These are phyloP conservation scores for Cichladusa arquata DNA, from an alignment of 2,113 vertebrate genomes.

Conservation along the genomic window DNA sequence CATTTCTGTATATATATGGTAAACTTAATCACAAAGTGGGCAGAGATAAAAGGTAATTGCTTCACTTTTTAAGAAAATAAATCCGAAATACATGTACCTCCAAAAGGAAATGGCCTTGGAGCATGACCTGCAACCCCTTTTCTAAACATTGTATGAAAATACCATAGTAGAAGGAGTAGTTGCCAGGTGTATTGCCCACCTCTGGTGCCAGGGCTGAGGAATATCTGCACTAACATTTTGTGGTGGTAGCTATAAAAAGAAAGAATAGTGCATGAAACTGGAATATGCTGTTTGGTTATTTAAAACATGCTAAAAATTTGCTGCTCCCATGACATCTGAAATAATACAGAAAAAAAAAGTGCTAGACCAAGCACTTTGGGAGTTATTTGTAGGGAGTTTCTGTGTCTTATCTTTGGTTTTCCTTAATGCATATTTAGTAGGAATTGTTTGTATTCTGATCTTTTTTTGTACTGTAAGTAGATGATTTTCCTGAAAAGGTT, in stretches of 20 bases:
- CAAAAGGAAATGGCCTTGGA: neutral
- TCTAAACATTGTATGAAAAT: neutral
- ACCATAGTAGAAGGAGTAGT: neutral
- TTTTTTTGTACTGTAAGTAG: neutral
- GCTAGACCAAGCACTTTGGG: neutral
- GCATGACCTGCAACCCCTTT: neutral
- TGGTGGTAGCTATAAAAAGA: neutral
- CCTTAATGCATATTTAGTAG: neutral
- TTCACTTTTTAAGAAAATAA: neutral
- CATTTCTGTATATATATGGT: neutral
- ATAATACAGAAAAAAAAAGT: neutral
- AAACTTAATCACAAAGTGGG: neutral
- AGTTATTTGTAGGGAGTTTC: neutral
- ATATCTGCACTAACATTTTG: neutral
- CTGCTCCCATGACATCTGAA: neutral
- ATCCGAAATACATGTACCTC: neutral
- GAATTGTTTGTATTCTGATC: neutral
- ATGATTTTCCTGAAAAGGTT: neutral
- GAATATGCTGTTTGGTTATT: constrained; percentile 6
- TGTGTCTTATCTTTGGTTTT: neutral
- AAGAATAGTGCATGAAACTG: neutral
- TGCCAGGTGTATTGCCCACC: neutral
- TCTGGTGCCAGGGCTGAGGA: constrained; percentile 28
- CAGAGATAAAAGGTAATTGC: neutral
- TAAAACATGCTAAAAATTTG: neutral